Evolutionary conservation across 2,888 invertebrate species (phyloP), one percentile per base, ranked within the genome.

Genomic region (Monochamus alternatus): DNA sequence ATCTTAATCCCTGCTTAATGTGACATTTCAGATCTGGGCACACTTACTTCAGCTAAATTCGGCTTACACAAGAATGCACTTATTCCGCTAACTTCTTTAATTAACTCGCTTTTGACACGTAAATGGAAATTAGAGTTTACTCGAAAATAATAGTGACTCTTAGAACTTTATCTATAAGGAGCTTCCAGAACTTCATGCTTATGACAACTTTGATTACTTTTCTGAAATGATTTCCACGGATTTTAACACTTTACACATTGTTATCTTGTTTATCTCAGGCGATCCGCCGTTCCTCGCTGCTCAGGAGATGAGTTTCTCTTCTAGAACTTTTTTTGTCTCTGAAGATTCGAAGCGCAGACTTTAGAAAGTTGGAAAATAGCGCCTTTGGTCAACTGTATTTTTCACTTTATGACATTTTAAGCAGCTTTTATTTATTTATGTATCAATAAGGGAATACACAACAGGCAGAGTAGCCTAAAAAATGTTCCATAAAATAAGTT

Each of bases 21-120:
- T 84, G 86, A 86, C 86, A 86, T 84, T 81, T 80, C 78, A 77
- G 83, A 83, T 85, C 82, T 83, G 82, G 81, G 81, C 83, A 81
- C 78, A 76, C 81, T 83, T 80, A 81, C 80, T 78, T 80, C 81
- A 80, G 80, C 82, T 81, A 85, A 84, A 83, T 84, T 83, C 81
- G 81, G 84, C 85, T 88, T 87, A 88, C 88, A 88, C 87, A 87
- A 86, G 87, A 88, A 88, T 88, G 88, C 88, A 88, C 88, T 88
- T 87, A 87, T 87, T 87, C 86, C 82, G 85, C 87, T 86, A 88
- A 88, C 87, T 88, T 88, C 87, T 87, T 87, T 88, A 88, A 88
- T 88, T 88, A 88, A 88, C 86, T 88, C 85, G 84, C 85, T 86
- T 85, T 85, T 86, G 88, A 87, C 87, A 87, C 84, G 86, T 86